These are phyloP conservation scores for Eulimnadia texana DNA, from an alignment of 1,140 invertebrate genomes.

Conservation along the genomic window DNA sequence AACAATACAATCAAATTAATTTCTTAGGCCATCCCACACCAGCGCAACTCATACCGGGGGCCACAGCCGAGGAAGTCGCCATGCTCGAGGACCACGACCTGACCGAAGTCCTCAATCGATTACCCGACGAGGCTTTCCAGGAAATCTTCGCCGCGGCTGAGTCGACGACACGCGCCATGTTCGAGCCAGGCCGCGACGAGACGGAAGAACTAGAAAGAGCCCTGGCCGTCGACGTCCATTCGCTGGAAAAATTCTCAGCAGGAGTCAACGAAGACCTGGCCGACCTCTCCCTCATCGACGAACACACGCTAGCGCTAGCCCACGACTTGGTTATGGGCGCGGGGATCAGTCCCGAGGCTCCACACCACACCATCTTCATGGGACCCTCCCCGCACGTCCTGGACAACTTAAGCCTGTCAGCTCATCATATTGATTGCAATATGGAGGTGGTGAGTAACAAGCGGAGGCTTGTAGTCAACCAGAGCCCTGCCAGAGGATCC, in stretches of 20 bases:
- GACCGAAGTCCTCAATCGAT: constrained; percentile 72
- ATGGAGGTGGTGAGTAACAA: constrained; percentile 1
- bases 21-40: constrained; percentile 11
- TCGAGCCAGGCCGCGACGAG: constrained; percentile 53
- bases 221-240: constrained; percentile 51
- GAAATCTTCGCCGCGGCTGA: constrained; percentile 39
- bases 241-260: constrained; percentile 51
- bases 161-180: constrained; percentile 21
- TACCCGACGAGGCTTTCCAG: constrained; percentile 79
- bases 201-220: constrained; percentile 69
- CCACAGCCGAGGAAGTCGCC: constrained; percentile 19
- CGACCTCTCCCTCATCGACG: constrained; percentile 18
- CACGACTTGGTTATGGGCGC: constrained; percentile 14
- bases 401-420: neutral
- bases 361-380: constrained; percentile 1
- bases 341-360: constrained; percentile 2
- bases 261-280: constrained; percentile 30
- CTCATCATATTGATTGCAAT: neutral
- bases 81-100: constrained; percentile 68
- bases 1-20: no score
- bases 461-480: neutral
- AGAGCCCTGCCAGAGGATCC: constrained; percentile 14
- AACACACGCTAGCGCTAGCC: constrained; percentile 18
- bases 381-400: constrained; percentile 1
- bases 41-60: constrained; percentile 8